Conservation (phyloP, 2,113 vertebrate genomes). For the Brevimyrus niger region DNA sequence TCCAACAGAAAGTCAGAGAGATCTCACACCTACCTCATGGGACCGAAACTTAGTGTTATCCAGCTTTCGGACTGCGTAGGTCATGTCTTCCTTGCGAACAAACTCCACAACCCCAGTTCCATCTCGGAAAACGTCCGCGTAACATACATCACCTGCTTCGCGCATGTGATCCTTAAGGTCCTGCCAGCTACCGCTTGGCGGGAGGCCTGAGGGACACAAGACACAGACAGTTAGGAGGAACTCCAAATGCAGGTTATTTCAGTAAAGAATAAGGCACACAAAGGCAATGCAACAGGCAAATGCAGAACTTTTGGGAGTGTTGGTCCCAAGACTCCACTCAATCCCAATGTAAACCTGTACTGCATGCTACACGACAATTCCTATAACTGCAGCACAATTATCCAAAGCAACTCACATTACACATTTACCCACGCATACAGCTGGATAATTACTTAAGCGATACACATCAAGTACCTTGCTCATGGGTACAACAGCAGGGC, state of each 20-base stretch:
- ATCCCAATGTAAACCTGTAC: neutral
- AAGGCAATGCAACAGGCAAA: neutral
- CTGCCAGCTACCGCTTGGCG: constrained; percentile 98
- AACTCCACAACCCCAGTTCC: constrained; percentile 99
- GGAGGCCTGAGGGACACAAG: constrained; percentile 64
- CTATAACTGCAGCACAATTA: neutral
- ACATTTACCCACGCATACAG: neutral
- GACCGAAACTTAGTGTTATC: constrained; percentile 99
- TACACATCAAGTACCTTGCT: constrained; percentile 16
- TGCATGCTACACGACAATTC: neutral
- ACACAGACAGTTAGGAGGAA: neutral
- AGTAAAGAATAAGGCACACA: neutral
- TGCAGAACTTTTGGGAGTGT: neutral
- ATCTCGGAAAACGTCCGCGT: constrained; percentile 98
- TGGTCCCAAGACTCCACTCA: neutral
- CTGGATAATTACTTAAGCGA: constrained; percentile 2
- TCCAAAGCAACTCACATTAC: neutral
- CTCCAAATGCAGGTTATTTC: neutral
- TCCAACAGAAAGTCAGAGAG: constrained; percentile 70
- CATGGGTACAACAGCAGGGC: constrained; percentile 17
- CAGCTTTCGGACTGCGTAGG: constrained; percentile 99
- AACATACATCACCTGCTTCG: constrained; percentile 99
- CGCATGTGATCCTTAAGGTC: constrained; percentile 99
- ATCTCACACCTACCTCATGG: constrained; percentile 89
- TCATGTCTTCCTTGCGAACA: constrained; percentile 99